A percentile compares a stretch with the other conserved stretches of the same genome.
phyloP scores from a whole-genome alignment of 2,888 invertebrate species.

The Crocallis elinguaria region DNA sequence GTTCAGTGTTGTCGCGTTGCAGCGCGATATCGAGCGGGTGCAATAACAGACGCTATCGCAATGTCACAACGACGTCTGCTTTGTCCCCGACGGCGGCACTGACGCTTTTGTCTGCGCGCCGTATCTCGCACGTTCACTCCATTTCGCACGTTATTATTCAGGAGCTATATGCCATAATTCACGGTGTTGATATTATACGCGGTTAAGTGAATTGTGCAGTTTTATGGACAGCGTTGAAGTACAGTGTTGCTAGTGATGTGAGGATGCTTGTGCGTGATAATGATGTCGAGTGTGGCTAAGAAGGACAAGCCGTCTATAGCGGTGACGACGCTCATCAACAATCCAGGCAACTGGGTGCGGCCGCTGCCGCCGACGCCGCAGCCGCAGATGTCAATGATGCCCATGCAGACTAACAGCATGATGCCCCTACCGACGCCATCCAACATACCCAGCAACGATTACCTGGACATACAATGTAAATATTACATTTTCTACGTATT shows the following conservation, averaged over 20 bases:
- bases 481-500: conserved; percentile 36
- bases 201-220: conserved; percentile 55
- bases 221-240: conserved; percentile 48
- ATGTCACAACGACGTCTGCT: conserved; percentile 76
- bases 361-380: conserved; percentile 63
- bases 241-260: conserved; percentile 77
- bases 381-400: conserved; percentile 54
- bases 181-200: conserved; percentile 48
- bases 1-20: conserved; percentile 68
- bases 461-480: conserved; percentile 81
- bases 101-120: conserved; percentile 56
- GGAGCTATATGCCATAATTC: conserved; percentile 52
- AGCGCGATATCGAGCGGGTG: conserved; percentile 69
- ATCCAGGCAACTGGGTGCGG: conserved; percentile 83
- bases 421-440: conserved; percentile 62
- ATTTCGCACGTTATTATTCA: conserved; percentile 52
- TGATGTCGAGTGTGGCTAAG: conserved; percentile 89
- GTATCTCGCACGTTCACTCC: conserved; percentile 52
- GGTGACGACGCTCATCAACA: conserved; percentile 91
- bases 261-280: conserved; percentile 78
- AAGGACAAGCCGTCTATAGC: conserved; percentile 95
- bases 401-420: conserved; percentile 56
- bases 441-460: conserved; percentile 68
- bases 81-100: conserved; percentile 61
- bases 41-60: conserved; percentile 79